These are phyloP conservation scores for Aldabrachelys gigantea DNA, from an alignment of 2,113 vertebrate species.

Conservation along the genomic window DNA sequence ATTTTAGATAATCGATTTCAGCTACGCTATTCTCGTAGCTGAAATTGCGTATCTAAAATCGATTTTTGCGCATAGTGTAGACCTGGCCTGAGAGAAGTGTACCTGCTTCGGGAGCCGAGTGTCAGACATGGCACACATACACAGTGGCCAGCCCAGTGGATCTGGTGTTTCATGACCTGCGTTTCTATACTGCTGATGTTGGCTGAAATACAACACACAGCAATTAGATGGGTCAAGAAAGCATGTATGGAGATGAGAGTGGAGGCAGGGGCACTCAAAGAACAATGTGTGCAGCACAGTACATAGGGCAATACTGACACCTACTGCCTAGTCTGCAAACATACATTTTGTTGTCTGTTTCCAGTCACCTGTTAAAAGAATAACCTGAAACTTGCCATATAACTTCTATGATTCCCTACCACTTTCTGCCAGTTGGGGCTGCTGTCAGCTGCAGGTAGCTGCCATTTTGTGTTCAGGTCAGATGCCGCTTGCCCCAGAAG, in stretches of 20 bases:
- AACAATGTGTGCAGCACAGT: background rate
- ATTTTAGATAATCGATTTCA: no score
- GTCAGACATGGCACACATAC: no score
- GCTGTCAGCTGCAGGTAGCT: background rate
- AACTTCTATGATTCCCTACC: background rate
- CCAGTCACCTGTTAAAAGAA: background rate
- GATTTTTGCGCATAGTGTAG: no score
- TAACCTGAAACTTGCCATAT: background rate
- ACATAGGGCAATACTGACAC: background rate
- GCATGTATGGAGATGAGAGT: no score
- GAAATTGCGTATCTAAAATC: no score
- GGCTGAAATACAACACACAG: background rate
- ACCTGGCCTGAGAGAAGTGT: no score
- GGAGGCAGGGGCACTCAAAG: background rate
- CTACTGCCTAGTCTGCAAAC: background rate
- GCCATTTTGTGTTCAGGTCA: background rate
- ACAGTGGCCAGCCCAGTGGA: no score
- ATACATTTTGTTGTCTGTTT: background rate
- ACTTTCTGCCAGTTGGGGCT: background rate
- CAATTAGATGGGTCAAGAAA: background rate
- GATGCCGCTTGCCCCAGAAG: accelerated
- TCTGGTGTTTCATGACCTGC: no score
- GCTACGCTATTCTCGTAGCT: no score
- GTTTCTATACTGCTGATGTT: background rate
- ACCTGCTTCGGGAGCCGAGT: no score